phyloP scores from a whole-genome alignment of 2,113 vertebrate genomes.

The Percina caprodes region DNA sequence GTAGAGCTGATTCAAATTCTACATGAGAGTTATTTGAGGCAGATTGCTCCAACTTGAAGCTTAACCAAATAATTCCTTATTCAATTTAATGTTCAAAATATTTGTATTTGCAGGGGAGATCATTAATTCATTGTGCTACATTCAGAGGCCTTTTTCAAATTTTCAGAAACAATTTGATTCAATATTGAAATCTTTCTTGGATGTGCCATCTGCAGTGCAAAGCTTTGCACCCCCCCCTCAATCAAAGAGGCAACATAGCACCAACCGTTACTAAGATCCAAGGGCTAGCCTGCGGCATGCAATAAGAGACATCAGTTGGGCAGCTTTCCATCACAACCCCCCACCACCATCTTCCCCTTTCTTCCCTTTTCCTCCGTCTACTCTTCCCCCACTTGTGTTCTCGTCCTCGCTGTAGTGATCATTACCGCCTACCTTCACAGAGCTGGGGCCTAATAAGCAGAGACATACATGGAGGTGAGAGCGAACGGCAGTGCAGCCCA shows the following conservation, averaged over 20 bases:
- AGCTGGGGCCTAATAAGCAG: conserved; percentile 71
- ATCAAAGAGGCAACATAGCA: conserved; percentile 64
- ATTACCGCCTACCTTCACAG: conserved; percentile 67
- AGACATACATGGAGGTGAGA: conserved; percentile 70
- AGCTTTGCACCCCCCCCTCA: conserved; percentile 38
- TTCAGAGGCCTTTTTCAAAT: not conserved
- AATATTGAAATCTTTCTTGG: conserved; percentile 6
- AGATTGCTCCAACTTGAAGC: not conserved
- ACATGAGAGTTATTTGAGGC: not conserved
- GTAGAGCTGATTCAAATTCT: conserved; percentile 5
- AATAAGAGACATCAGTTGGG: conserved; percentile 54
- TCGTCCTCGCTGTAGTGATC: conserved; percentile 55
- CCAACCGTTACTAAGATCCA: conserved; percentile 48
- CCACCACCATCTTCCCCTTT: not conserved
- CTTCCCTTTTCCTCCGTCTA: not conserved
- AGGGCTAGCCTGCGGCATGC: conserved; percentile 50
- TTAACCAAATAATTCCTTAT: not conserved
- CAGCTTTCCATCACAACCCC: conserved; percentile 46
- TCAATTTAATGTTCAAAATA: not conserved
- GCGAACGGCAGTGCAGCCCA: conserved; percentile 47
- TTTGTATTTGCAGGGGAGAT: conserved; percentile 8
- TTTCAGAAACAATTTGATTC: conserved; percentile 5
- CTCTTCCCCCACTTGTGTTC: conserved; percentile 15
- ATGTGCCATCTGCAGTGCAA: not conserved
- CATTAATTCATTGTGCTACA: not conserved